phyloP scores from a whole-genome alignment of 1,140 invertebrate species.

The Euwallacea fornicatus region DNA sequence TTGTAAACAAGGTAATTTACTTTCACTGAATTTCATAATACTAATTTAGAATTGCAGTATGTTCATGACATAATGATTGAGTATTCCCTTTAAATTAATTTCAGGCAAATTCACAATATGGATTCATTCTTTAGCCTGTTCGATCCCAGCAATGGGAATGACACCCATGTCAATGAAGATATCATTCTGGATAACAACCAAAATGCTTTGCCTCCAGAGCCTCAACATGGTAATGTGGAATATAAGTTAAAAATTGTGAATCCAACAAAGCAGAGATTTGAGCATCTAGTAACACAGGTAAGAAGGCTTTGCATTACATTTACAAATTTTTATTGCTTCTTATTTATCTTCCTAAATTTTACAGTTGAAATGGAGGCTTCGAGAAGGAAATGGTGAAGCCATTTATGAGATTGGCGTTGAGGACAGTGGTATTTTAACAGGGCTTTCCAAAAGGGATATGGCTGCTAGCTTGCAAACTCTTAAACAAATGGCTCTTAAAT shows the following conservation, averaged over 20 bases:
- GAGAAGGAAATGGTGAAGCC: slow-evolving; percentile 88
- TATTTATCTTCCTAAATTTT: too few species aligned
- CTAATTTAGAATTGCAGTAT: not conserved
- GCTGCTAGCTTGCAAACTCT: slow-evolving; percentile 80
- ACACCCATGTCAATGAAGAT: slow-evolving; percentile 45
- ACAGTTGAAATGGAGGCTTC: slow-evolving; percentile 84
- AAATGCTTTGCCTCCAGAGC: slow-evolving; percentile 77
- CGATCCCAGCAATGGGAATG: slow-evolving; percentile 59
- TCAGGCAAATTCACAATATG: slow-evolving; percentile 55
- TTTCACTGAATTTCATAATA: not conserved
- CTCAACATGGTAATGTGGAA: slow-evolving; percentile 88
- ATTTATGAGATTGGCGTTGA: slow-evolving; percentile 97
- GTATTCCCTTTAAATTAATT: not conserved
- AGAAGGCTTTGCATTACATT: slow-evolving; percentile 7
- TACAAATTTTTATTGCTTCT: too few species aligned
- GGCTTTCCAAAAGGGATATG: slow-evolving; percentile 79
- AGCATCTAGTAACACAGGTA: slow-evolving; percentile 87
- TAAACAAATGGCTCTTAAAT: slow-evolving; percentile 78
- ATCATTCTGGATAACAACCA: slow-evolving; percentile 51
- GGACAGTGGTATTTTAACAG: slow-evolving; percentile 85
- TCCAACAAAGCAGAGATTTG: slow-evolving; percentile 80
- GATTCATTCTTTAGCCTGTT: slow-evolving; percentile 79
- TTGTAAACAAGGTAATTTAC: slow-evolving; percentile 1
- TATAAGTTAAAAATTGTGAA: slow-evolving; percentile 90
- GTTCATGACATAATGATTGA: not conserved